These are phyloP conservation scores for mouse (Mus musculus) DNA, from an alignment of 2,113 vertebrate species.

Conservation along the genomic window DNA sequence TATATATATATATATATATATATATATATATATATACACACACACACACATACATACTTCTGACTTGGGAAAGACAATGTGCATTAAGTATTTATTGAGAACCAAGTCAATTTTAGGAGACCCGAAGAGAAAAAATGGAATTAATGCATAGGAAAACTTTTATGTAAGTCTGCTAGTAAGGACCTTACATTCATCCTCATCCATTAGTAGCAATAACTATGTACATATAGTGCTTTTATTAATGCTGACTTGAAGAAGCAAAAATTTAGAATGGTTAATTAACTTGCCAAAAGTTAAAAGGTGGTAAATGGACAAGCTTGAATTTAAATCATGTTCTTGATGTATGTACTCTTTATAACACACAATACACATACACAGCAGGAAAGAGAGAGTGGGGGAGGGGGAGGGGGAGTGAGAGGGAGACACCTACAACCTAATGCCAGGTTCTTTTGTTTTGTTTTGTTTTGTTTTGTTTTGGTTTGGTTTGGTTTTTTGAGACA, in stretches of 20 bases:
- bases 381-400: not conserved
- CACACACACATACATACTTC: not conserved
- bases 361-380: not conserved
- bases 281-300: slow-evolving; percentile 30
- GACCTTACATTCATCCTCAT: slow-evolving; percentile 41
- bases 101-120: not conserved
- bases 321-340: slow-evolving; percentile 15
- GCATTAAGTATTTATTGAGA: slow-evolving; percentile 7
- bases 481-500: too few species aligned
- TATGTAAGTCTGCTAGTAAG: not conserved
- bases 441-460: not conserved
- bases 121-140: not conserved
- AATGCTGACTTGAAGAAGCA: slow-evolving; percentile 11
- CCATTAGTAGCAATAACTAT: slow-evolving; percentile 24
- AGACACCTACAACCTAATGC: not conserved
- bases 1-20: too few species aligned
- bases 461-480: too few species aligned
- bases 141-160: not conserved
- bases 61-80: not conserved
- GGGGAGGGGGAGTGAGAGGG: not conserved
- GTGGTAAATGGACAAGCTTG: not conserved
- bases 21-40: too few species aligned
- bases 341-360: not conserved
- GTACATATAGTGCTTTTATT: not conserved
- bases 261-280: slow-evolving; percentile 15